A percentile compares a stretch with the other conserved stretches of the same genome.
Conservation (phyloP, 2,113 vertebrate species). For the Gymnorhina tibicen region DNA sequence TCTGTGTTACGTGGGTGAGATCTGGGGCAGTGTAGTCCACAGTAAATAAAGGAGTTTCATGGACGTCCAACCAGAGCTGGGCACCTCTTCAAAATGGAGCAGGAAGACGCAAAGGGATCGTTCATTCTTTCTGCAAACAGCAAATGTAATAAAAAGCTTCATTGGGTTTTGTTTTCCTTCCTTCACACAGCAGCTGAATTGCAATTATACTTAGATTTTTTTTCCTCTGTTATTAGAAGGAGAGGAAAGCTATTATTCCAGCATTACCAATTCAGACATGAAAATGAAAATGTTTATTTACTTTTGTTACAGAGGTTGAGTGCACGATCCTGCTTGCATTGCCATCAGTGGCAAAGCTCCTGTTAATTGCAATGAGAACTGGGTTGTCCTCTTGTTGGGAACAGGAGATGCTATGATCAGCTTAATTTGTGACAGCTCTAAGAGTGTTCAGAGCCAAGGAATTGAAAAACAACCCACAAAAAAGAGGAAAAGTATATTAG, state of each 20-base stretch:
- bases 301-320: neutral
- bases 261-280: neutral
- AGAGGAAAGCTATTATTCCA: neutral
- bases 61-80: neutral
- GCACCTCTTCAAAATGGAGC: neutral
- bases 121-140: neutral
- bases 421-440: neutral
- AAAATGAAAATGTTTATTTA: constrained; percentile 28
- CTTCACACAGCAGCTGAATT: constrained; percentile 5
- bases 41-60: neutral
- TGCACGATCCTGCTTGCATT: neutral
- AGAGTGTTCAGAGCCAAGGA: neutral
- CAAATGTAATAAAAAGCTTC: constrained; percentile 34
- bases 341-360: neutral
- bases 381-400: neutral
- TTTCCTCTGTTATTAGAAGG: neutral
- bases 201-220: constrained; percentile 4
- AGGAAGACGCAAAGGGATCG: neutral
- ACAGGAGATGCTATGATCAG: neutral
- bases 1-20: neutral
- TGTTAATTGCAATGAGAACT: neutral
- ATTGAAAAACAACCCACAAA: neutral
- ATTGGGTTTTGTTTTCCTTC: constrained; percentile 35
- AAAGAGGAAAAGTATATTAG: neutral
- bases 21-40: neutral